Evolutionary conservation across 2,888 invertebrate species (phyloP), one percentile per base, ranked within the genome.

Genomic region (Scaeva pyrastri): DNA sequence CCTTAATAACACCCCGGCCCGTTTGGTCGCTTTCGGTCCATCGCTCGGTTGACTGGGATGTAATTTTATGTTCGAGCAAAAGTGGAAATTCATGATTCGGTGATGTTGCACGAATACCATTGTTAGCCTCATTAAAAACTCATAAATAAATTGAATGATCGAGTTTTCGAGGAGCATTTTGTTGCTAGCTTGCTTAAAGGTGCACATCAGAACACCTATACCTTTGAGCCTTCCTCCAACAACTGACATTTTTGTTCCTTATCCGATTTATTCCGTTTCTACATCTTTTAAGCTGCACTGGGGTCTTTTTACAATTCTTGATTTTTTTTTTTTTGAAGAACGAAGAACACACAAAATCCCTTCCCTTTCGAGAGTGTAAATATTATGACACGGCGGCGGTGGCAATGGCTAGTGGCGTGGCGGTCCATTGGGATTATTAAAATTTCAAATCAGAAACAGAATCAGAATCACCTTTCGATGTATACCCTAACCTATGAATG

Each of bases 81-180:
- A 86, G 86, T 86, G 82, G 86, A 86, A 86, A 86, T 86, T 86
- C 82, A 86, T 86, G 86, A 86, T 86, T 82, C 58, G 64, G 73
- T 71, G 82, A 82, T 86, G 86, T 74, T 82, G 86, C 86, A 86
- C 86, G 86, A 86, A 73, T 41, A 72, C 73, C 78, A 85, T 85
- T 81, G 85, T 85, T 81, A 76, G 82, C 43, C 86, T 82, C 82
- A 86, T 86, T 86, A 86, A 86, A 86, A 86, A 82, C 86, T 82
- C 86, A 86, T 86, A 86, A 86, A 86, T 86, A 86, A 82, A 82
- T 78, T 82, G 82, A 86, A 82, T 78, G 82, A 86, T 86, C 86
- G 82, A 76, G 77, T 76, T 74, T 80, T 50, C 31, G 39, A 41
- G 52, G 45, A 64, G 76, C 31, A 45, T 52, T 52, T 39, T 23